Conservation (phyloP, 2,888 invertebrate genomes). For the Crossocerus cetratus region DNA sequence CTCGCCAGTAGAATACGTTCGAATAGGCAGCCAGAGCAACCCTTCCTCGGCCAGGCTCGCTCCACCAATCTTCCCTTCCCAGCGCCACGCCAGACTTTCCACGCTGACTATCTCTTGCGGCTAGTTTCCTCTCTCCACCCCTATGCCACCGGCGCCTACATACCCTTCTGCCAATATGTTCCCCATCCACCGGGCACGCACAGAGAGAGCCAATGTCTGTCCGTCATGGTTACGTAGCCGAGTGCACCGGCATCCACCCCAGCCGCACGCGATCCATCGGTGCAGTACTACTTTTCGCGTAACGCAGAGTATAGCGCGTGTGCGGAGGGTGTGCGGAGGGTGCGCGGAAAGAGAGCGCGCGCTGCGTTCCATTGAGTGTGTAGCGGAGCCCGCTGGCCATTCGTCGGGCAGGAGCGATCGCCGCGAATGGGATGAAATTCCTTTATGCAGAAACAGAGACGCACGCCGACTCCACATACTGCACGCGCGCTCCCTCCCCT, state of each 20-base stretch:
- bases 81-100: no score
- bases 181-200: background rate
- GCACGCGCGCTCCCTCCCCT: slow-evolving; percentile 24
- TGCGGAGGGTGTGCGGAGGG: slow-evolving; percentile 24
- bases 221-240: no score
- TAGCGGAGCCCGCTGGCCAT: slow-evolving; percentile 27
- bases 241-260: background rate
- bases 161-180: background rate
- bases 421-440: slow-evolving; percentile 55
- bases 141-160: background rate
- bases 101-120: no score
- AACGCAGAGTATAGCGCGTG: no score
- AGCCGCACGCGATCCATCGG: background rate
- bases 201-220: no score
- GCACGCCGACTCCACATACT: slow-evolving; percentile 8
- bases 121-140: slow-evolving; percentile 21
- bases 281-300: slow-evolving; percentile 17
- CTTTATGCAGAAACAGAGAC: slow-evolving; percentile 44
- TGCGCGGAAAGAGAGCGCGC: slow-evolving; percentile 24
- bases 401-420: slow-evolving; percentile 45
- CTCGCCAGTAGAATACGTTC: slow-evolving; percentile 50
- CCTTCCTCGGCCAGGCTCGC: slow-evolving; percentile 13
- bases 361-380: slow-evolving; percentile 35
- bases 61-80: slow-evolving; percentile 32
- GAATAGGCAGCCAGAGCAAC: slow-evolving; percentile 41